These are phyloP conservation scores for Maccullochella peelii DNA, from an alignment of 2,113 vertebrate species.

Conservation along the genomic window DNA sequence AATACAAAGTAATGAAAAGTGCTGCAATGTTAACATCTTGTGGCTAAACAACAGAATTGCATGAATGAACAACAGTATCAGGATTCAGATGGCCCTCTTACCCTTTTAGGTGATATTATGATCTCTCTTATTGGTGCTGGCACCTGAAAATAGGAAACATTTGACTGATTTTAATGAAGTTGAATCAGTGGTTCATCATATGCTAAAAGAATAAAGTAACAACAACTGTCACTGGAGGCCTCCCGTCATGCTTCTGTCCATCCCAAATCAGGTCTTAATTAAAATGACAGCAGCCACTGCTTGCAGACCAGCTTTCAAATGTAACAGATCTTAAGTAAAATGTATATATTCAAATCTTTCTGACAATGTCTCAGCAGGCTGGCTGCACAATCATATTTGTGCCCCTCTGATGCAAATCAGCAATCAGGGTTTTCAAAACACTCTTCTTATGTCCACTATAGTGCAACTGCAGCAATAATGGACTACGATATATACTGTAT, in stretches of 20 bases:
- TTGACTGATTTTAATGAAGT: background rate
- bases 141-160: constrained; percentile 81
- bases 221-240: constrained; percentile 2
- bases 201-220: background rate
- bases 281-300: constrained; percentile 6
- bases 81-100: constrained; percentile 75
- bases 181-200: background rate
- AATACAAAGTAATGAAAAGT: constrained; percentile 10
- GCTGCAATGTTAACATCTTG: constrained; percentile 74
- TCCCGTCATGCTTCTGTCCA: constrained; percentile 12
- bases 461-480: background rate
- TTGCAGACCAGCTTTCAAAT: constrained; percentile 11
- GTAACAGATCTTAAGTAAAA: constrained; percentile 4
- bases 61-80: background rate
- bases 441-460: background rate
- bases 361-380: constrained; percentile 4
- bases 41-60: constrained; percentile 72
- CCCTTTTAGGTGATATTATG: constrained; percentile 95
- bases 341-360: constrained; percentile 10
- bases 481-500: background rate
- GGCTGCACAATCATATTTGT: constrained; percentile 3
- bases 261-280: constrained; percentile 29
- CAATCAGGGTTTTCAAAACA: background rate
- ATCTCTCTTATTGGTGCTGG: constrained; percentile 90
- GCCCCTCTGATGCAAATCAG: constrained; percentile 6